Percentiles rank a stretch among this genome's conserved stretches.
Evolutionary conservation across 1,140 invertebrate genomes (phyloP).

Genomic region (Parasteatoda tepidariorum): DNA sequence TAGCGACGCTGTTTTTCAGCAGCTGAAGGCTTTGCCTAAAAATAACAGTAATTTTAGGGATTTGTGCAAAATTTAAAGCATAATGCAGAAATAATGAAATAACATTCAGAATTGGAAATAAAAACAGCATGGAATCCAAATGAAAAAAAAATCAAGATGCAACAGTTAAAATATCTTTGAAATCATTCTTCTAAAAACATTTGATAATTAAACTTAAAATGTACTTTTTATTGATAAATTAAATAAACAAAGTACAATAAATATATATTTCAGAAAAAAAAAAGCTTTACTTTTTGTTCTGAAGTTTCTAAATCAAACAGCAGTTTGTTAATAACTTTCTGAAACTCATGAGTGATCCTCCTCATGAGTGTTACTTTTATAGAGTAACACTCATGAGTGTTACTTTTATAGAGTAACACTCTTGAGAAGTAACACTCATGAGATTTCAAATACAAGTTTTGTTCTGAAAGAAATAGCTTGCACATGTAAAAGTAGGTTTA

Average conservation of each 20-base stretch:
- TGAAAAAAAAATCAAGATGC: too few species aligned
- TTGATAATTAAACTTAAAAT: too few species aligned
- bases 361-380: too few species aligned
- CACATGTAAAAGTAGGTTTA: not conserved
- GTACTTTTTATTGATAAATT: not conserved
- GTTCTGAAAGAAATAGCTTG: slow-evolving; percentile 13
- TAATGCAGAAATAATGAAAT: not conserved
- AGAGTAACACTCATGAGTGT: too few species aligned
- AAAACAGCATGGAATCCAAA: not conserved
- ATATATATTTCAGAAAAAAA: not conserved
- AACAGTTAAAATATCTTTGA: not conserved
- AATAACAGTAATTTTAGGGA: not conserved
- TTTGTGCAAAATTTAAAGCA: not conserved
- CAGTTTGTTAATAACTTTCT: too few species aligned
- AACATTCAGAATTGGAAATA: not conserved
- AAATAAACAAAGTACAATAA: not conserved
- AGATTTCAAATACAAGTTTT: too few species aligned
- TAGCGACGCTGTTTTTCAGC: too few species aligned
- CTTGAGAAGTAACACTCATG: too few species aligned
- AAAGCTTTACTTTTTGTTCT: not conserved
- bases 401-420: too few species aligned
- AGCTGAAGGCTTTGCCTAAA: too few species aligned
- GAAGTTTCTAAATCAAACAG: not conserved
- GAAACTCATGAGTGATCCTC: too few species aligned
- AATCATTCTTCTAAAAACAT: too few species aligned